These are phyloP conservation scores for Metacarcinus magister DNA, from an alignment of 2,888 invertebrate species.

Conservation along the genomic window DNA sequence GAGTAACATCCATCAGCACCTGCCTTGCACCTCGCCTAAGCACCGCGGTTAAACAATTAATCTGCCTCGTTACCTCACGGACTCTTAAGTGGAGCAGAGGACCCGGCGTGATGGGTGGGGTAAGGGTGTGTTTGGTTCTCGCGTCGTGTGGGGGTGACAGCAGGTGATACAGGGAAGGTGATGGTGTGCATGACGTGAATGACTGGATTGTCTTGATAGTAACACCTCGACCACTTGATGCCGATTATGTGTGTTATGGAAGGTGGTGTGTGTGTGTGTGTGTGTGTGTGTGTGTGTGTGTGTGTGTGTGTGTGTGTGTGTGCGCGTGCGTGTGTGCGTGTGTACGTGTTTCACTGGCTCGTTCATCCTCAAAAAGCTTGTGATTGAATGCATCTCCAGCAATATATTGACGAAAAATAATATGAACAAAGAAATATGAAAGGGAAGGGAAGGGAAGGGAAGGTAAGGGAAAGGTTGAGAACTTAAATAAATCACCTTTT, in stretches of 20 bases:
- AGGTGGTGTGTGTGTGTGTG: slow-evolving; percentile 57
- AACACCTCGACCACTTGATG: too few relatives aligned
- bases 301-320: slow-evolving; percentile 51
- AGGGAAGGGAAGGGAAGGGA: neutral
- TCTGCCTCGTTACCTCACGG: neutral
- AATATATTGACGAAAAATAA: neutral
- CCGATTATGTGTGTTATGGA: neutral
- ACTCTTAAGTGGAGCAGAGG: neutral
- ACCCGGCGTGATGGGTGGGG: neutral
- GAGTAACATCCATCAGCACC: neutral
- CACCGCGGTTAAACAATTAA: neutral
- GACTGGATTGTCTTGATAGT: neutral
- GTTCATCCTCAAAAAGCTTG: neutral
- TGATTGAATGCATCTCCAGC: neutral
- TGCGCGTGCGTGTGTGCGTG: neutral
- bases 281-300: slow-evolving; percentile 50
- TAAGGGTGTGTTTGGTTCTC: neutral
- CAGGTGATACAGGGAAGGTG: neutral
- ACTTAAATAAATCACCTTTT: too few relatives aligned
- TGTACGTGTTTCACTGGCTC: neutral
- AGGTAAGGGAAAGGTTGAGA: neutral
- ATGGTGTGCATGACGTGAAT: neutral
- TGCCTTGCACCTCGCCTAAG: neutral
- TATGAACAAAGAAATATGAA: neutral
- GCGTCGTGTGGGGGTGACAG: neutral